phyloP scores from a whole-genome alignment of 2,888 invertebrate genomes.

The Eledona agricola region DNA sequence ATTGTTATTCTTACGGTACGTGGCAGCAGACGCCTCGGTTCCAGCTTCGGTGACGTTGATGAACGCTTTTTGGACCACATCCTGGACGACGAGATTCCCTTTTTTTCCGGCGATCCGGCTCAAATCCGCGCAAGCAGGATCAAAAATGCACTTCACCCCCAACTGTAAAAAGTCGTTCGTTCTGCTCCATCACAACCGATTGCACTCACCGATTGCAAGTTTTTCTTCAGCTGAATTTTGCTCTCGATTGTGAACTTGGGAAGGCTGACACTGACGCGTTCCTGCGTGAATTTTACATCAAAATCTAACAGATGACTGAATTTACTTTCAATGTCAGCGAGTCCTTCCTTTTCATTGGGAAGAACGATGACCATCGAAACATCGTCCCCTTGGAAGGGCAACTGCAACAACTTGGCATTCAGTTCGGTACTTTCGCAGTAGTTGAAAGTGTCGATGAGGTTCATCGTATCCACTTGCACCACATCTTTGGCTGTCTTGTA shows the following conservation, averaged over 20 bases:
- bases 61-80: constrained; percentile 57
- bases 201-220: constrained; percentile 11
- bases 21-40: constrained; percentile 59
- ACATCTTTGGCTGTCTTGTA: constrained; percentile 41
- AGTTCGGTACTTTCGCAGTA: constrained; percentile 50
- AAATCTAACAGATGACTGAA: constrained; percentile 12
- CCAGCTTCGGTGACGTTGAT: constrained; percentile 58
- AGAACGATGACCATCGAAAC: constrained; percentile 48
- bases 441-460: constrained; percentile 42
- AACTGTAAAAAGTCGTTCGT: constrained; percentile 44
- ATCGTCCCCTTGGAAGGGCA: constrained; percentile 50
- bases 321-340: constrained; percentile 30
- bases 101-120: constrained; percentile 48
- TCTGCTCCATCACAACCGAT: too few species aligned
- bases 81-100: constrained; percentile 47
- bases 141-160: constrained; percentile 44
- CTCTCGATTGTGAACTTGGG: constrained; percentile 19
- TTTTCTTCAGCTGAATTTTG: constrained; percentile 13
- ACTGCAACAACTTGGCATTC: constrained; percentile 53
- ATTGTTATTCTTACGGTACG: too few species aligned
- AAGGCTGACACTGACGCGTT: constrained; percentile 14
- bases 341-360: constrained; percentile 48
- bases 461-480: constrained; percentile 53
- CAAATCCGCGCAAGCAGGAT: constrained; percentile 48
- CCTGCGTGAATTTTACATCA: constrained; percentile 7